These are phyloP conservation scores for Sphaeridia pumilis DNA, from an alignment of 2,888 invertebrate genomes.

Conservation along the genomic window DNA sequence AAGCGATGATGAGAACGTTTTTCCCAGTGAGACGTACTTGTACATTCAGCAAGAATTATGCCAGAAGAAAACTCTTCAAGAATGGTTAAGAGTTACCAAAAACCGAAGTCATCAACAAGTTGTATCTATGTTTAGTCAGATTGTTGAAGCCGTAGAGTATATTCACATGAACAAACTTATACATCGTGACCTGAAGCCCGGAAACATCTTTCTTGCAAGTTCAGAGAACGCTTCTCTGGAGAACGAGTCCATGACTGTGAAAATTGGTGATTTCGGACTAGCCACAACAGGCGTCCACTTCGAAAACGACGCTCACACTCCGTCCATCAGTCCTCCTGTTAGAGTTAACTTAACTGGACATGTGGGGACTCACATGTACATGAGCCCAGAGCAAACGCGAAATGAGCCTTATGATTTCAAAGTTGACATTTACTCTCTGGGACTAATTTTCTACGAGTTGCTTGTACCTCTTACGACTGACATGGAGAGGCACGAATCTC, in stretches of 20 bases:
- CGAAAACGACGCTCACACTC: conserved; percentile 9
- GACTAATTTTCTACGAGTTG: conserved; percentile 86
- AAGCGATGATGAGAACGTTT: conserved; percentile 14
- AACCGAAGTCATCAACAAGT: conserved; percentile 46
- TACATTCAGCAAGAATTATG: conserved; percentile 95
- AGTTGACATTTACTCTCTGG: conserved; percentile 90
- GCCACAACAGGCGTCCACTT: conserved; percentile 64
- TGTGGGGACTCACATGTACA: conserved; percentile 85
- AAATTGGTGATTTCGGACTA: conserved; percentile 97
- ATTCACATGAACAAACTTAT: conserved; percentile 85
- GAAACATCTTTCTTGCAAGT: conserved; percentile 33
- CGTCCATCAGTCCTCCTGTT: conserved; percentile 8
- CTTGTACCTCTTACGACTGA: conserved; percentile 80
- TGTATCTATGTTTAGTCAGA: conserved; percentile 69
- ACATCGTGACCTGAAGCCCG: conserved; percentile 87
- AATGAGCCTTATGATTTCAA: conserved; percentile 71
- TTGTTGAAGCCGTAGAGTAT: conserved; percentile 88
- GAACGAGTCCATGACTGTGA: conserved; percentile 40
- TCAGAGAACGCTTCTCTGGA: neutral
- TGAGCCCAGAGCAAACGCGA: conserved; percentile 88
- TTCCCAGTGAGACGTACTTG: conserved; percentile 50
- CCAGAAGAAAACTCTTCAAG: conserved; percentile 70
- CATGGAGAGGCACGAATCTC: conserved; percentile 66
- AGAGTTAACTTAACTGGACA: conserved; percentile 42
- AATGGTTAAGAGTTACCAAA: conserved; percentile 58